Evolutionary conservation across 2,113 vertebrate genomes (phyloP), one percentile per base, ranked within the genome.

Genomic region (Proteles cristata): DNA sequence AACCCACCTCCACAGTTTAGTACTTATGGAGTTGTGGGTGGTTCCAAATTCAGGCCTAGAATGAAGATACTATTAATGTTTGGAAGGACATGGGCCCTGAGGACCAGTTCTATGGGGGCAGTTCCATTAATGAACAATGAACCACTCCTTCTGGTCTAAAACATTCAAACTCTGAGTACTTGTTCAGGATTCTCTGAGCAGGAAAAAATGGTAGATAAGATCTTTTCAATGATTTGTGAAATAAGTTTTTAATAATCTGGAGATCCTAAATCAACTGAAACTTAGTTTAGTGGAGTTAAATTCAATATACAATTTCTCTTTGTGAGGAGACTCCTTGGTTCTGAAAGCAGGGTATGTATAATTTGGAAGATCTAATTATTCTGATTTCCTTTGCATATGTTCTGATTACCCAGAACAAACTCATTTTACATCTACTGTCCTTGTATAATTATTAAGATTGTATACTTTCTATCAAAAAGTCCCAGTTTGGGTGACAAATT

Each of bases 241-340:
- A 53, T 63, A 23, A 86, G 11, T 17, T 55, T 93, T 79, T 85
- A 82, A 65, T 91, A 23, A 63, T 92, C 11, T 90, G 84, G 33
- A 80, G 69, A 63, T 86, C 39, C 53, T 84, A 73, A 83, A 43
- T 90, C 58, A 88, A 88, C 66, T 50, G 83, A 84, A 74, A 53
- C 50, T 68, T 92, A 88, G 33, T 85, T 95, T 66, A 55, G 31
- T 45, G 65, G 28, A 90, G 25, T 96, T 94, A 45, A 76, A 93
- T 77, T 88, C 8, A 92, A n/a, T 79, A 77, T 61, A 84, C 3
- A 87, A 58, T 84, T 90, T 58, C 16, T 84, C 21, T 55, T 10
- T 43, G 2, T 80, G 9, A 2, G 58, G 21, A 66, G 5, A 31
- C 61, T 53, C 68, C 33, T 53, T 74, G 28, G 35, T 61, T 33